phyloP scores from a whole-genome alignment of 1,140 invertebrate genomes.

The Hyles euphorbiae region DNA sequence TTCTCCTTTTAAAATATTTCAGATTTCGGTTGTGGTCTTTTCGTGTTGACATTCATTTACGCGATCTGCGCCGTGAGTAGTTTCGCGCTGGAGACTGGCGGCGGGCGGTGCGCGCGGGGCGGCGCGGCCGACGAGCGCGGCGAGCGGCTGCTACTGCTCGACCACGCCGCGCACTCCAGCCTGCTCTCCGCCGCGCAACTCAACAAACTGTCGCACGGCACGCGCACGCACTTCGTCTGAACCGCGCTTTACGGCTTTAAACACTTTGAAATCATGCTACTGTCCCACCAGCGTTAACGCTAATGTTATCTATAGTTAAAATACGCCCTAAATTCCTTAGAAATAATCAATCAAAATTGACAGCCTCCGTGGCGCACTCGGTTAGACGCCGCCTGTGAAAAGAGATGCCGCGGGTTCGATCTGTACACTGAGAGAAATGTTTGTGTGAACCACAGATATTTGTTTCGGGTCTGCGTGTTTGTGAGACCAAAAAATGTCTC shows the following conservation, averaged over 20 bases:
- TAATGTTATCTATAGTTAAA: too few species aligned
- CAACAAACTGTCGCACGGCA: slow-evolving; percentile 53
- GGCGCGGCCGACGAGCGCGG: slow-evolving; percentile 49
- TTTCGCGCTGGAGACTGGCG: slow-evolving; percentile 50
- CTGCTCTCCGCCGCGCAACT: slow-evolving; percentile 59
- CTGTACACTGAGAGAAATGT: too few species aligned
- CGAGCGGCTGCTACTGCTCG: slow-evolving; percentile 54
- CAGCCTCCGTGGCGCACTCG: too few species aligned
- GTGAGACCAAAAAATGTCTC: too few species aligned
- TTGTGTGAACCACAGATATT: too few species aligned
- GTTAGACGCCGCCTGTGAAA: too few species aligned
- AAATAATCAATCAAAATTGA: too few species aligned
- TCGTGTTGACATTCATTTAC: slow-evolving; percentile 59
- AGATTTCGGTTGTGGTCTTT: slow-evolving; percentile 57
- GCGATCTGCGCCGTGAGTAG: slow-evolving; percentile 59
- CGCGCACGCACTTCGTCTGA: slow-evolving; percentile 61
- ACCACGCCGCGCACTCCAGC: slow-evolving; percentile 62
- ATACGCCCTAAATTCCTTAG: too few species aligned
- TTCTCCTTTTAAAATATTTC: slow-evolving; percentile 9
- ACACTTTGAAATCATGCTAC: too few species aligned
- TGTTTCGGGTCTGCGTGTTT: too few species aligned
- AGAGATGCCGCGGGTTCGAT: too few species aligned
- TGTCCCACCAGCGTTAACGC: too few species aligned
- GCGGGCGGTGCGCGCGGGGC: slow-evolving; percentile 35
- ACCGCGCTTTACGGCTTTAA: not conserved